Evolutionary conservation across 35 echinoderm and acorn worm species (phyloP).

Genomic region (Eucidaris tribuloides): DNA sequence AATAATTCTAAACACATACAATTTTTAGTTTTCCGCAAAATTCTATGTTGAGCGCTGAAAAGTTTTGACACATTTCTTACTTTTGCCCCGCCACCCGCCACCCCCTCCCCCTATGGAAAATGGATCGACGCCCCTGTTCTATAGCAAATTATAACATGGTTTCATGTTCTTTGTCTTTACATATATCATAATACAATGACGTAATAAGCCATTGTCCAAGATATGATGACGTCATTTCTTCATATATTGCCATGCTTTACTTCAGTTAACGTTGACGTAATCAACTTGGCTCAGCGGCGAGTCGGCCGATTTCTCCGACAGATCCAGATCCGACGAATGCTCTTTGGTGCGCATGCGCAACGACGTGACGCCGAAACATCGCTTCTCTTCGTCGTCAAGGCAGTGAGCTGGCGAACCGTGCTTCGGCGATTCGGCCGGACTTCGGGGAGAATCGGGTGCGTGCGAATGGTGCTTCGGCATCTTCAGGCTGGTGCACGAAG

Average conservation of each 20-base stretch:
- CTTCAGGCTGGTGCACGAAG: neutral
- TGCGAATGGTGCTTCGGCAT: neutral
- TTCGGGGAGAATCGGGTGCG: constrained; percentile 4
- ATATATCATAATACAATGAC: too few relatives aligned
- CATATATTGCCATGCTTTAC: neutral
- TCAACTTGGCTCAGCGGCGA: neutral
- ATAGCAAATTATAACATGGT: too few relatives aligned
- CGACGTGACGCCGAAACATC: neutral
- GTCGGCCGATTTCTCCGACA: constrained; percentile 16
- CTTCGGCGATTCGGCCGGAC: constrained; percentile 4
- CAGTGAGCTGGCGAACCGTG: constrained; percentile 15
- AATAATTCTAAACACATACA: too few relatives aligned
- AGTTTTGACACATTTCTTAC: too few relatives aligned
- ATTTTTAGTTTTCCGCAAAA: too few relatives aligned
- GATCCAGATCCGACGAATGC: neutral
- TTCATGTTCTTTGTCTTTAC: too few relatives aligned
- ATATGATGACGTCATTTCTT: neutral
- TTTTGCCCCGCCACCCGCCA: too few relatives aligned
- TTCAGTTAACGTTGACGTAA: constrained; percentile 10
- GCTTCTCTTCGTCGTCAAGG: constrained; percentile 10
- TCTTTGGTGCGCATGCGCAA: constrained; percentile 17
- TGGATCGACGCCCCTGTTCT: too few relatives aligned
- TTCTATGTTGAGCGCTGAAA: too few relatives aligned
- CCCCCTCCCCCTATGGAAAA: too few relatives aligned
- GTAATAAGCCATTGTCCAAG: too few relatives aligned